Evolutionary conservation across 2,797 vertebrate species (phyloP), one percentile per base, ranked within the genome.

Genomic region (Pseudotriccus pelzelni): DNA sequence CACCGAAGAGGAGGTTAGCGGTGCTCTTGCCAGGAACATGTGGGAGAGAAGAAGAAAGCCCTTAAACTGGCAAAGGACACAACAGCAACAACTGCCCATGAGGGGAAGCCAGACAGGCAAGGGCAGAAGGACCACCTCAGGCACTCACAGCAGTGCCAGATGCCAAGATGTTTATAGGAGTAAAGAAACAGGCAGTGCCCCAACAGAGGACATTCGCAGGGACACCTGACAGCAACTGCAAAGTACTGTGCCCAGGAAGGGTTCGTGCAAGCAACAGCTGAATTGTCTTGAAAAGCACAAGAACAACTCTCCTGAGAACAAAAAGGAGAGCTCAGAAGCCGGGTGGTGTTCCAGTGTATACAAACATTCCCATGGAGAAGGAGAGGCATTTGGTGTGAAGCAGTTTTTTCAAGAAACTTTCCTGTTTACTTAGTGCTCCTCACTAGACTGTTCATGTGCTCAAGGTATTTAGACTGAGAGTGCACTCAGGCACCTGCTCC

Each of bases 131-230:
- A 73, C 12, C 49, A 83, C 34, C 52, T 79, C 32, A n/a, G 47
- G 43, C 59, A 39, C n/a, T 63, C 32, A 23, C 28, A 53, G n/a
- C 52, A 34, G 30, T 3, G 6, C 11, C 63, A 86, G 55, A 76
- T 4, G 5, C 58, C 24, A 52, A 43, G 37, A n/a, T 0, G 0
- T 32, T 68, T 49, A 30, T 1, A 46, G 30, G 18, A 55, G 14
- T 47, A 59, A 84, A 72, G 78, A 89, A 89, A 63, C 0, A 63
- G 27, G 41, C 41, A 56, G 36, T 41, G 32, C 10, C 32, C 32
- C 1, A 0, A 8, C 8, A 53, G 23, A 89, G 21, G 4, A 10
- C 0, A 0, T 79, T 75, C 0, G 1, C 32, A 43, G 39, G 18
- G n/a, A 28, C 46, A 64, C 46, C 27, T 0, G 1, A 85, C 19